Conservation (phyloP, 1,140 invertebrate species). For the Drosophila funebris region DNA sequence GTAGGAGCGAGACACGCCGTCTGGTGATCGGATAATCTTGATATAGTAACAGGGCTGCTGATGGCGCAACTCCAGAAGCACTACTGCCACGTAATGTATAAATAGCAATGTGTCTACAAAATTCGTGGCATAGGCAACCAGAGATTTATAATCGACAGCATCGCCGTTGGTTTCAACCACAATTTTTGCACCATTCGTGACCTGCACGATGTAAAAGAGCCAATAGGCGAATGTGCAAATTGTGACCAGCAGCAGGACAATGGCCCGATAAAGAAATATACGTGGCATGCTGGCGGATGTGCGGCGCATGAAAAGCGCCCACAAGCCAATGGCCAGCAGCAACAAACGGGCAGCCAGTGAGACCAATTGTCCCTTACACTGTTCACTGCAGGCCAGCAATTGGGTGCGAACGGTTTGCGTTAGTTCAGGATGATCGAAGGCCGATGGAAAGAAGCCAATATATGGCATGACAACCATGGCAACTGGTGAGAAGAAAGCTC, state of each 20-base stretch:
- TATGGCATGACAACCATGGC: conserved; percentile 97
- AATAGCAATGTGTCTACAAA: conserved; percentile 96
- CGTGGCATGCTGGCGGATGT: conserved; percentile 95
- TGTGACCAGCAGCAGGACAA: conserved; percentile 94
- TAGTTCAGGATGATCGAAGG: conserved; percentile 83
- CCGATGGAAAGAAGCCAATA: conserved; percentile 90
- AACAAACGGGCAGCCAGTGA: conserved; percentile 96
- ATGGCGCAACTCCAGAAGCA: conserved; percentile 96
- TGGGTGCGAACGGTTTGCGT: conserved; percentile 86
- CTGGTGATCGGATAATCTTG: conserved; percentile 96
- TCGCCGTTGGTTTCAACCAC: conserved; percentile 89
- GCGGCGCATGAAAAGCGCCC: conserved; percentile 92
- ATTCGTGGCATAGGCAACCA: conserved; percentile 95
- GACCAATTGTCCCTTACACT: conserved; percentile 92
- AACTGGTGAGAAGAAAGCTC: conserved; percentile 95
- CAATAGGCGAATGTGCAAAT: conserved; percentile 98
- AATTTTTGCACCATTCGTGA: conserved; percentile 91
- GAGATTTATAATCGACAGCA: conserved; percentile 91
- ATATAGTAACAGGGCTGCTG: conserved; percentile 95
- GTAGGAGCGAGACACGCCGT: conserved; percentile 94
- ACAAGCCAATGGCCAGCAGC: conserved; percentile 95
- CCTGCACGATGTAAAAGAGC: conserved; percentile 98
- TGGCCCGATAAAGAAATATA: conserved; percentile 95
- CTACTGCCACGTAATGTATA: conserved; percentile 96
- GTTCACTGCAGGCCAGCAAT: conserved; percentile 90